Conservation (phyloP, 2,113 vertebrate genomes). For the Crotalus viridis region DNA sequence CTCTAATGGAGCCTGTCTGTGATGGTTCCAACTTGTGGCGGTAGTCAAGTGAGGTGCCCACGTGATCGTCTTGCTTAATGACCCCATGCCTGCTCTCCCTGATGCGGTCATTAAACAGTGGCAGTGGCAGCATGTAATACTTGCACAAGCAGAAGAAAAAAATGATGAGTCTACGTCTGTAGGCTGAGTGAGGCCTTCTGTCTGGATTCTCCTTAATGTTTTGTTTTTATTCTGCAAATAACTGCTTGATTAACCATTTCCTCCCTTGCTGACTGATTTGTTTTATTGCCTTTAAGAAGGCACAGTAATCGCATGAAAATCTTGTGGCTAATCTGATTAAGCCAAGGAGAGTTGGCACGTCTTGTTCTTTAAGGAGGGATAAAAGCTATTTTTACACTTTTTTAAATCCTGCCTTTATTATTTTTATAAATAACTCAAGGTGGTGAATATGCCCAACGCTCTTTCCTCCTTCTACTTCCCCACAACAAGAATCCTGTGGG, state of each 20-base stretch:
- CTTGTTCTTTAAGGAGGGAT: neutral
- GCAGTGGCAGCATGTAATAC: neutral
- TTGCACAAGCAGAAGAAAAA: neutral
- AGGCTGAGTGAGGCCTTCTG: neutral
- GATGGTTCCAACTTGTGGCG: neutral
- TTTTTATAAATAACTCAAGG: neutral
- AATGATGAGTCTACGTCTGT: no score
- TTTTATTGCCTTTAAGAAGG: neutral
- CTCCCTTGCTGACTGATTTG: neutral
- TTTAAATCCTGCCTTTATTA: neutral
- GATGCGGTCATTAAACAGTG: neutral
- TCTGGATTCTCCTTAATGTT: neutral
- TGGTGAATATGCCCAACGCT: neutral
- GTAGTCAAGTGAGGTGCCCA: neutral
- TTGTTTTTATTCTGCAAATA: neutral
- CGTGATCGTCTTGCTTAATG: neutral
- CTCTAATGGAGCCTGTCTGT: neutral
- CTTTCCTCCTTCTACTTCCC: neutral
- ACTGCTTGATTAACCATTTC: neutral
- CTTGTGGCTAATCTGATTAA: neutral
- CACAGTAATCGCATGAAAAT: neutral
- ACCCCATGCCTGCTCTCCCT: neutral
- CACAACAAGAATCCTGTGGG: neutral
- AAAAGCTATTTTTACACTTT: neutral
- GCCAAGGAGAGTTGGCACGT: neutral